Conservation (phyloP, 1,140 invertebrate species). For the Lasaia peninsularis region DNA sequence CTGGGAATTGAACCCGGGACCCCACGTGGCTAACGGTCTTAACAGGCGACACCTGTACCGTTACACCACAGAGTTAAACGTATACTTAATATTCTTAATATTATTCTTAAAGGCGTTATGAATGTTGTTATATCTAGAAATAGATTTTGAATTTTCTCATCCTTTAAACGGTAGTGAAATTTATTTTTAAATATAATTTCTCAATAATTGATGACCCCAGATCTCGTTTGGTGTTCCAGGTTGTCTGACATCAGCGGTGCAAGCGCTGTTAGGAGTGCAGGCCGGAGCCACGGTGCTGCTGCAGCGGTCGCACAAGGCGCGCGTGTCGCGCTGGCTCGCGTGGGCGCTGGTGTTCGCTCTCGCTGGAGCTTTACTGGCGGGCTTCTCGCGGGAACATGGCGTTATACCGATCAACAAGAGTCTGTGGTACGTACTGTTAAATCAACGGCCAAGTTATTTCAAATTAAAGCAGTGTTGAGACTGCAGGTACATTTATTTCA, state of each 20-base stretch:
- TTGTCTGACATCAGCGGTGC: slow-evolving; percentile 84
- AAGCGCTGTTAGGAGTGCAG: slow-evolving; percentile 91
- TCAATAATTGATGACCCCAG: neutral
- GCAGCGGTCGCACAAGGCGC: slow-evolving; percentile 80
- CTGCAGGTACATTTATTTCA: too few relatives aligned
- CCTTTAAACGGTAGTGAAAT: too few relatives aligned
- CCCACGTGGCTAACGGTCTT: too few relatives aligned
- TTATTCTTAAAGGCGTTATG: too few relatives aligned
- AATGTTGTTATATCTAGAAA: too few relatives aligned
- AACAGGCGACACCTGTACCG: too few relatives aligned
- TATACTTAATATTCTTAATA: too few relatives aligned
- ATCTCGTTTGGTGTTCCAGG: slow-evolving; percentile 48
- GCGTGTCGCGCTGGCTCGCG: slow-evolving; percentile 84
- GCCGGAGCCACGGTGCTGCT: slow-evolving; percentile 87
- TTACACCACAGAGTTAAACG: too few relatives aligned
- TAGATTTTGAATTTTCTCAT: too few relatives aligned
- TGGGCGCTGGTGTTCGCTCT: slow-evolving; percentile 82
- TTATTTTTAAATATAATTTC: too few relatives aligned
- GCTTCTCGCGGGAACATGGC: slow-evolving; percentile 86
- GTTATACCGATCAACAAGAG: slow-evolving; percentile 95
- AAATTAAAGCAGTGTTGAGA: neutral
- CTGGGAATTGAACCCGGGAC: too few relatives aligned
- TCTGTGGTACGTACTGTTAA: slow-evolving; percentile 81
- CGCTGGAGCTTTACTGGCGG: slow-evolving; percentile 84
- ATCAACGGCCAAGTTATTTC: neutral